Evolutionary conservation across 2,888 invertebrate species (phyloP).

Genomic region (Cephus spinipes): DNA sequence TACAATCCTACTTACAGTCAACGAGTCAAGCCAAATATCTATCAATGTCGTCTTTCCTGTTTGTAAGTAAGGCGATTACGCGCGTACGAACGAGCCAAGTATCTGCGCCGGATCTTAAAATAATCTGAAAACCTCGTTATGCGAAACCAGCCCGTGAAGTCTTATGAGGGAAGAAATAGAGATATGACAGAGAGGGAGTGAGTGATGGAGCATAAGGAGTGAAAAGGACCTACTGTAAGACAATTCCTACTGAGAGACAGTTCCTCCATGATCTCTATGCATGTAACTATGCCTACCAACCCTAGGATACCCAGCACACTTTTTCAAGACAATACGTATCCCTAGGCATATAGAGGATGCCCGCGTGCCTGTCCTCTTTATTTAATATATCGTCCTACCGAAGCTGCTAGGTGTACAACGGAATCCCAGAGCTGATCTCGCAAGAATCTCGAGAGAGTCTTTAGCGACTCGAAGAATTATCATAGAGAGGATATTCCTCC

Average conservation of each 20-base stretch:
- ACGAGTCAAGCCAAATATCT: background rate
- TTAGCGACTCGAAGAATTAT: background rate
- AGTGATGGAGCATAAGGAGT: background rate
- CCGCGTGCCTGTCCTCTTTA: background rate
- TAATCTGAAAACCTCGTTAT: background rate
- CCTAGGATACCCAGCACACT: background rate
- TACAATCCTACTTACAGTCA: background rate
- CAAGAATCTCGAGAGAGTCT: constrained; percentile 1
- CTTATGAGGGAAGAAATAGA: background rate
- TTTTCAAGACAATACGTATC: background rate
- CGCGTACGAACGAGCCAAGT: background rate
- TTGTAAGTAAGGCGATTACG: background rate
- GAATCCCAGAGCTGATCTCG: background rate
- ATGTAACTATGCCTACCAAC: no score
- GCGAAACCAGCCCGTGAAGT: background rate
- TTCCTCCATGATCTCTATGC: no score
- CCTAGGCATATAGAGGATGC: background rate
- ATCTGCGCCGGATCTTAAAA: background rate
- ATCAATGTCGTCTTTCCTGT: background rate
- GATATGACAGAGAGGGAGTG: background rate
- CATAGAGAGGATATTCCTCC: background rate
- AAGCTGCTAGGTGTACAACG: background rate
- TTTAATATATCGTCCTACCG: background rate
- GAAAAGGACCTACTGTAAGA: background rate
- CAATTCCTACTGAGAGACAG: background rate